phyloP scores from a whole-genome alignment of 2,888 invertebrate species.

The Stenchaetothrips biformis region DNA sequence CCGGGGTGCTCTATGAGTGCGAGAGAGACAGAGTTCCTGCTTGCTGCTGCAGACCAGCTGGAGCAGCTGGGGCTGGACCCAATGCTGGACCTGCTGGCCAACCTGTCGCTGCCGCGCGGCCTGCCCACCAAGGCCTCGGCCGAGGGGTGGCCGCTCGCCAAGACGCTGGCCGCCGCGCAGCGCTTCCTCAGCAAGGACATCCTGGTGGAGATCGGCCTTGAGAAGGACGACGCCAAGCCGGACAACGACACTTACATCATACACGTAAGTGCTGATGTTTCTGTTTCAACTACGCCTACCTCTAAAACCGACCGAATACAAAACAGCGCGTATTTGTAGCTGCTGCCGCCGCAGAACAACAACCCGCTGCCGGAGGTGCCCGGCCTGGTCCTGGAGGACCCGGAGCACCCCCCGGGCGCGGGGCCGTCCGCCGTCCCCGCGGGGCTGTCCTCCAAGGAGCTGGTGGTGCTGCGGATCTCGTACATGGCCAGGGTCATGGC shows the following conservation, averaged over 20 bases:
- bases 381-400: neutral
- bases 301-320: neutral
- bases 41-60: constrained; percentile 34
- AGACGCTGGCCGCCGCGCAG: constrained; percentile 37
- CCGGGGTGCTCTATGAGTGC: neutral
- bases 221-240: constrained; percentile 33
- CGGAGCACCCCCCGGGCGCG: neutral
- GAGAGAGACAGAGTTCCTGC: neutral
- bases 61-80: constrained; percentile 38
- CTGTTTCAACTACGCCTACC: no score
- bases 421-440: constrained; percentile 1
- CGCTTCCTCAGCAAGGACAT: constrained; percentile 39
- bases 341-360: constrained; percentile 22
- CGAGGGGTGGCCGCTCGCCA: constrained; percentile 34
- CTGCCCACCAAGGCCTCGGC: constrained; percentile 36
- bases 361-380: constrained; percentile 13
- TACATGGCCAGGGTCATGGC: constrained; percentile 38
- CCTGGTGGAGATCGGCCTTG: constrained; percentile 37
- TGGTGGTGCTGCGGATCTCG: constrained; percentile 34
- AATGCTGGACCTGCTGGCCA: constrained; percentile 36
- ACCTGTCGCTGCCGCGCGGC: constrained; percentile 35
- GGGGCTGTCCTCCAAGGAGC: constrained; percentile 30
- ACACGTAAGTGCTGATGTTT: constrained; percentile 33
- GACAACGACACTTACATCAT: constrained; percentile 34
- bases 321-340: neutral